A percentile compares a stretch with the other conserved stretches of the same genome.
Evolutionary conservation across 23 tunicate species (phyloP).

Genomic region (Clavelina lepadiformis): DNA sequence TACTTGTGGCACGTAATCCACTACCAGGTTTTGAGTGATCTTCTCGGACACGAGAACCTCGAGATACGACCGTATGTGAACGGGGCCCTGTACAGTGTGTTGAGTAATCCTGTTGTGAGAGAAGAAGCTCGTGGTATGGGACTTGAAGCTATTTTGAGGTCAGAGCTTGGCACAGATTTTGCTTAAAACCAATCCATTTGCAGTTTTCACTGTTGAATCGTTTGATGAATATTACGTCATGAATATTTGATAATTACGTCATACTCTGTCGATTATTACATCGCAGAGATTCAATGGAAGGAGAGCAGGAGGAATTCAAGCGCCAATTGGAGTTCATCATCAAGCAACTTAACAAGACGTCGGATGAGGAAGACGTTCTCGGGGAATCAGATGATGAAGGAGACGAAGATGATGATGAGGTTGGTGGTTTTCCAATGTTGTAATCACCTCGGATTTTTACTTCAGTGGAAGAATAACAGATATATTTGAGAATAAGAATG

Average conservation of each 20-base stretch:
- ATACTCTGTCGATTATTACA: not conserved
- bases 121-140: slow-evolving; percentile 75
- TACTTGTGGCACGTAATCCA: too few species aligned
- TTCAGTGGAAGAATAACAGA: too few species aligned
- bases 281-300: slow-evolving; percentile 85
- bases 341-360: slow-evolving; percentile 70
- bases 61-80: slow-evolving; percentile 92
- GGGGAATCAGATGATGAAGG: slow-evolving; percentile 65
- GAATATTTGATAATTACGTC: not conserved
- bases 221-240: not conserved
- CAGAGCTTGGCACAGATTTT: not conserved
- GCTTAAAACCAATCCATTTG: not conserved
- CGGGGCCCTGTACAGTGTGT: slow-evolving; percentile 97
- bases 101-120: slow-evolving; percentile 66
- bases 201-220: too few species aligned
- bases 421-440: slow-evolving; percentile 1
- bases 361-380: slow-evolving; percentile 22
- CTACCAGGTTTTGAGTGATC: slow-evolving; percentile 84
- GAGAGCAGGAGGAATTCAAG: slow-evolving; percentile 69
- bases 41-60: slow-evolving; percentile 81
- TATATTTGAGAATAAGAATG: too few species aligned
- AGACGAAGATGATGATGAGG: slow-evolving; percentile 97
- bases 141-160: slow-evolving; percentile 72
- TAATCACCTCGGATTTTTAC: too few species aligned
- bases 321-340: slow-evolving; percentile 92